phyloP scores from a whole-genome alignment of 37 sponge, comb jelly and placozoan species.

The Hexactinellida sp. region DNA sequence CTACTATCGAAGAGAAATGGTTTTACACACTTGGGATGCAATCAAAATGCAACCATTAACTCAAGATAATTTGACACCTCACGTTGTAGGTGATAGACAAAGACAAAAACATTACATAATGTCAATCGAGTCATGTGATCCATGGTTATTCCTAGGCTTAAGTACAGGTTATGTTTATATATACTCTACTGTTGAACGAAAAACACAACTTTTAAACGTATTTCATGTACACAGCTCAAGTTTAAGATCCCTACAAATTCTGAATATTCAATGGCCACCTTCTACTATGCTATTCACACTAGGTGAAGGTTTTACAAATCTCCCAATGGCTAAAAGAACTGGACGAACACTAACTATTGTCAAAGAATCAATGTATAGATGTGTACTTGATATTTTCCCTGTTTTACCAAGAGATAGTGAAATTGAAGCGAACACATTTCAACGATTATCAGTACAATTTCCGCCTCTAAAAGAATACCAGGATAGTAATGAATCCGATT shows the following conservation, averaged over 20 bases:
- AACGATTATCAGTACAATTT: neutral
- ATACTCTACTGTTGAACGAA: neutral
- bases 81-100: neutral
- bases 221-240: neutral
- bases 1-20: neutral
- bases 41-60: neutral
- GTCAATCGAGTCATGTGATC: neutral
- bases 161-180: neutral
- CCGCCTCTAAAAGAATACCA: neutral
- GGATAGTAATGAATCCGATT: neutral
- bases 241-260: neutral
- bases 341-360: neutral
- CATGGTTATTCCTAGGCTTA: constrained; percentile 5
- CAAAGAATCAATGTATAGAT: neutral
- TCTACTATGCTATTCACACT: neutral
- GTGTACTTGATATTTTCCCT: neutral
- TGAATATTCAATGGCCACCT: neutral
- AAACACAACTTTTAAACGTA: neutral
- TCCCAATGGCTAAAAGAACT: neutral
- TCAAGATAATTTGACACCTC: neutral
- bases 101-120: constrained; percentile 4
- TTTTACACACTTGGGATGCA: neutral
- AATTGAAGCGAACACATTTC: neutral
- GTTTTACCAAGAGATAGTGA: neutral
- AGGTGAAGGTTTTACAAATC: neutral